Base-by-base conservation (phyloP, 2,797 vertebrate genomes). In the Pseudopleuronectes americanus region DNA sequence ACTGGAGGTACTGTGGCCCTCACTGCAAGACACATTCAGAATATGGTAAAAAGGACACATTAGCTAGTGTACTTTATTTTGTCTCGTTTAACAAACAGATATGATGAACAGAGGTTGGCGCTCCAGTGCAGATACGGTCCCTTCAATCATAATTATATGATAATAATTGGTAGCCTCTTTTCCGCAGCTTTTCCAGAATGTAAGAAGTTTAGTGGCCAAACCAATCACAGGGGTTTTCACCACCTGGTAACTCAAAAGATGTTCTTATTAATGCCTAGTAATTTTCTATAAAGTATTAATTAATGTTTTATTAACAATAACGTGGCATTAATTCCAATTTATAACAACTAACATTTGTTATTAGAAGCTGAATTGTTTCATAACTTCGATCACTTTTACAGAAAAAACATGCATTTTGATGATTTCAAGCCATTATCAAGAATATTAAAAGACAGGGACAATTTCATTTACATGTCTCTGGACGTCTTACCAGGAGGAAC, bases 1-100 rank as follows among this genome's bases (percentile, higher is more conserved):
- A 85, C 68, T 57, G 93, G 86, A 82, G 93, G 85, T 84, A 88
- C 83, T 14, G 84, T 80, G 33, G 93, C 73, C 55, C 0, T 64
- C 58, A 59, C 85, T 93, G 79, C 2, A 45, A 55, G 55, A 76
- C 45, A 80, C 14, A 52, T 8, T 22, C 41, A 64, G 26, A 63
- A 67, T 38, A n/a, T 21, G 8, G 17, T 8, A 55, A 54, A 10
- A 33, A n/a, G 49, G 8, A 47, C 1, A 71, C 48, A 23, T 68
- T 38, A 71, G n/a, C 36, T 22, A n/a, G 2, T 19, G 4, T 28
- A 28, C 10, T 48, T 49, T 57, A 1, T 14, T 26, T 13, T 21
- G 22, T 24, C 2, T 19, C 21, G 0, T 47, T 22, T 28, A 49
- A 12, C 14, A 65, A 47, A 74, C 2, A 13, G 1, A 53, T 48